Conservation (phyloP, 2,113 vertebrate species). For the Eulemur macaco region DNA sequence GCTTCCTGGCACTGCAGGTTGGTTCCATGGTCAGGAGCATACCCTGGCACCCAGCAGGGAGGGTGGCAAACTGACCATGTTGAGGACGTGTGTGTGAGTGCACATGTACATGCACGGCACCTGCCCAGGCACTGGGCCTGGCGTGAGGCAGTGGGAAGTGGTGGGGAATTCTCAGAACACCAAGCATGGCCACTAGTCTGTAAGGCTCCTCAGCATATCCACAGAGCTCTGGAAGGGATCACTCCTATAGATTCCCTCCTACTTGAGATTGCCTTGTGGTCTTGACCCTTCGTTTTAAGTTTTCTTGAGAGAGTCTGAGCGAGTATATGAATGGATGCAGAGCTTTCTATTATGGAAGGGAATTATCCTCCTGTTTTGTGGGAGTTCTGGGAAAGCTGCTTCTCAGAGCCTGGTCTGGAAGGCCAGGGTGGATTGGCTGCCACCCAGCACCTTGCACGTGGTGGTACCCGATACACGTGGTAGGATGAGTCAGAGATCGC, state of each 20-base stretch:
- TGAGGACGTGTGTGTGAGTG: not conserved
- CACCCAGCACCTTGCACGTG: too few relatives aligned
- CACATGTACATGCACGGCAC: not conserved
- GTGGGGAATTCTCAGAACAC: not conserved
- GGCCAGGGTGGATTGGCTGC: not conserved
- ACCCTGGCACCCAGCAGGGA: not conserved
- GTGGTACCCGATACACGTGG: not conserved
- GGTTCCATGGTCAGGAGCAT: not conserved
- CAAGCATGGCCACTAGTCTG: not conserved
- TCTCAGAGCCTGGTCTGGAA: not conserved
- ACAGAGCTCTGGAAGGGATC: not conserved
- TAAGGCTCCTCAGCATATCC: not conserved
- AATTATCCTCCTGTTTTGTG: not conserved
- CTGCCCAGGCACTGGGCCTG: not conserved
- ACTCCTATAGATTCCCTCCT: rapidly evolving
- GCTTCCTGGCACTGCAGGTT: slow-evolving; percentile 94
- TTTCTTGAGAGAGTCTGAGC: not conserved
- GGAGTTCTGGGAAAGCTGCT: not conserved
- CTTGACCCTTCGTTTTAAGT: not conserved
- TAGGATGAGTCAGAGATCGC: not conserved
- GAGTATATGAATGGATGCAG: not conserved
- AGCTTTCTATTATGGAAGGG: not conserved
- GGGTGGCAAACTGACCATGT: not conserved
- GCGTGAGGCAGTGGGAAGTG: not conserved
- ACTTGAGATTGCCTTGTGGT: not conserved